phyloP scores from a whole-genome alignment of 2,888 invertebrate genomes.

The Ommatoiulus sabulosus region DNA sequence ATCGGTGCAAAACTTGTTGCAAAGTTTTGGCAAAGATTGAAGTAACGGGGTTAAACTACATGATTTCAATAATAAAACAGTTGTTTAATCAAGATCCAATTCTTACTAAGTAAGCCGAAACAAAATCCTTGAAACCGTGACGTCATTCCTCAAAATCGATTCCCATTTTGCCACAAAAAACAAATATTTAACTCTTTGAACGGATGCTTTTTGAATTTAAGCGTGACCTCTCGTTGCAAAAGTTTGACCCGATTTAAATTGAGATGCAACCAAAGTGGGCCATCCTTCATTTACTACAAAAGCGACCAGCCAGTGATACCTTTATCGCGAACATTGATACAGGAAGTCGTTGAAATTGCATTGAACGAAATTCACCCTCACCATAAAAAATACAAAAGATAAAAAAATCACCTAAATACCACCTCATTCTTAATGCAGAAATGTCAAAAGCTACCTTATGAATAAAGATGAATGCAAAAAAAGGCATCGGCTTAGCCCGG shows the following conservation, averaged over 20 bases:
- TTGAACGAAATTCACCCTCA: background rate
- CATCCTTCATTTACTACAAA: background rate
- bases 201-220: too few relatives aligned
- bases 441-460: background rate
- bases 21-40: background rate
- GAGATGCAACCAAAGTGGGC: background rate
- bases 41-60: too few relatives aligned
- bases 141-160: background rate
- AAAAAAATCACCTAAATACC: background rate
- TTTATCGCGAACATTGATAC: background rate
- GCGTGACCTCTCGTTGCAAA: background rate
- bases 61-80: too few relatives aligned
- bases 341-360: background rate
- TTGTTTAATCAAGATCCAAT: background rate
- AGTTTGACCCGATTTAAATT: background rate
- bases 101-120: background rate
- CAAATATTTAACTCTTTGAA: background rate
- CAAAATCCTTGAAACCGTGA: background rate
- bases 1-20: background rate
- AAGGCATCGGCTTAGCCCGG: background rate
- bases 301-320: background rate
- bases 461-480: background rate
- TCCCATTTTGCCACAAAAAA: background rate
- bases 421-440: background rate
- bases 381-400: too few relatives aligned